Percentiles rank a stretch among this genome's conserved stretches.
Evolutionary conservation across 2,113 vertebrate genomes (phyloP).

Genomic region (Dipodomys spectabilis): DNA sequence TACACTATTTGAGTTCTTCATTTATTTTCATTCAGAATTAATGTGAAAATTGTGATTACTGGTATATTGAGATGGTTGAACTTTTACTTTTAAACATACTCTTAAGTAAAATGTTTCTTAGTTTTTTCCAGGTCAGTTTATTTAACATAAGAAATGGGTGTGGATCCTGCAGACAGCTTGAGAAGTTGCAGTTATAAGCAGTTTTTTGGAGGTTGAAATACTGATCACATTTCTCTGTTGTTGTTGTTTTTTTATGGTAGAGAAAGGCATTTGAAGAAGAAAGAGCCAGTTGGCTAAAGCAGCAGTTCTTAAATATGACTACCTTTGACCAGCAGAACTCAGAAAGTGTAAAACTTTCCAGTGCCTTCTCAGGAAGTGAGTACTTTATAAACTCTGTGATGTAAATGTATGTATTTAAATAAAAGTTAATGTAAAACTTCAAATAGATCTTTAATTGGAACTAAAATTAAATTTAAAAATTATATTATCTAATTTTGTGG

Average conservation of each 20-base stretch:
- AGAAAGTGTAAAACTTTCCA: constrained; percentile 89
- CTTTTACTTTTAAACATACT: constrained; percentile 39
- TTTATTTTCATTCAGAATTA: not conserved
- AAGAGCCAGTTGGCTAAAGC: constrained; percentile 94
- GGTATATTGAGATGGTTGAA: not conserved
- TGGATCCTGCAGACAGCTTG: not conserved
- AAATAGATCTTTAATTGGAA: not conserved
- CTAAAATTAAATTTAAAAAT: too few relatives aligned
- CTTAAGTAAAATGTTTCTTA: constrained; percentile 17
- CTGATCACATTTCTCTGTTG: not conserved
- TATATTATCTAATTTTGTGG: not conserved
- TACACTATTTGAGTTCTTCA: not conserved
- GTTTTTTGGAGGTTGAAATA: not conserved
- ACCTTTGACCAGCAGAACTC: constrained; percentile 92
- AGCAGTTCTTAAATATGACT: constrained; percentile 96
- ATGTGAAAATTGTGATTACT: not conserved
- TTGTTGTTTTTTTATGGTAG: constrained; percentile 81
- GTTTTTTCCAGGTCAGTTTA: constrained; percentile 27
- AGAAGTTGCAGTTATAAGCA: not conserved
- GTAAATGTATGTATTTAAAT: not conserved
- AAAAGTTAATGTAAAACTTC: not conserved
- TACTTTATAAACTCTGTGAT: constrained; percentile 70
- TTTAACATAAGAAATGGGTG: not conserved
- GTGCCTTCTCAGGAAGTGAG: constrained; percentile 94
- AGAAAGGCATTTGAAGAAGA: constrained; percentile 97